Conservation (phyloP, 2,113 vertebrate species). For the Brevimyrus niger region DNA sequence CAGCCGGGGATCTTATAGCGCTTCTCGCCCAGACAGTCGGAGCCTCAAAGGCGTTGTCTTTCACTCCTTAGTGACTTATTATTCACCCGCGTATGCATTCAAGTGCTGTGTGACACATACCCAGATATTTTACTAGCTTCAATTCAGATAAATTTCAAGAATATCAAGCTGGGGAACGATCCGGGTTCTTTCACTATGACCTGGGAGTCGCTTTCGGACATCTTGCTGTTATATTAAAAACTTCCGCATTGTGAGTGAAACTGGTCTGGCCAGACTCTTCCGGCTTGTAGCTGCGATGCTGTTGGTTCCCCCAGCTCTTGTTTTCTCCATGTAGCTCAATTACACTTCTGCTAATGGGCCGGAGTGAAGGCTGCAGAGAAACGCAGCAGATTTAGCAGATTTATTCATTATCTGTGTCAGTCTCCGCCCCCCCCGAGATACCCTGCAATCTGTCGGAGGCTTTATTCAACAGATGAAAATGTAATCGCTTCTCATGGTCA, state of each 20-base stretch:
- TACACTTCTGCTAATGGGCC: neutral
- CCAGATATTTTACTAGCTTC: neutral
- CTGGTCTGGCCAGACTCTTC: neutral
- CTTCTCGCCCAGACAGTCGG: neutral
- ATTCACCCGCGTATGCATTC: neutral
- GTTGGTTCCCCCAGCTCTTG: neutral
- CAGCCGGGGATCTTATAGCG: neutral
- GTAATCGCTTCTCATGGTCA: neutral
- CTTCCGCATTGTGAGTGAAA: neutral
- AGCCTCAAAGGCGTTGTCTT: neutral
- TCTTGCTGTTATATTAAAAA: neutral
- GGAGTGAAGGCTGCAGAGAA: neutral
- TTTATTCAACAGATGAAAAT: constrained; percentile 2
- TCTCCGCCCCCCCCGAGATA: neutral
- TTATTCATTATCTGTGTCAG: neutral
- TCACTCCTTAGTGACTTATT: neutral
- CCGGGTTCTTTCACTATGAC: neutral
- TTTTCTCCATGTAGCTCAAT: neutral
- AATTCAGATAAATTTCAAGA: neutral
- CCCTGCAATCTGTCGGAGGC: neutral
- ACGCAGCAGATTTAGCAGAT: neutral
- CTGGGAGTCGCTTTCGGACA: neutral
- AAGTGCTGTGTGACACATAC: neutral
- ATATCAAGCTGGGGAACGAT: neutral
- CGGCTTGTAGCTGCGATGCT: neutral